Percentiles rank a stretch among this genome's conserved stretches.
Conservation (phyloP, 2,888 invertebrate genomes). For the Tubiluchus corallicola region DNA sequence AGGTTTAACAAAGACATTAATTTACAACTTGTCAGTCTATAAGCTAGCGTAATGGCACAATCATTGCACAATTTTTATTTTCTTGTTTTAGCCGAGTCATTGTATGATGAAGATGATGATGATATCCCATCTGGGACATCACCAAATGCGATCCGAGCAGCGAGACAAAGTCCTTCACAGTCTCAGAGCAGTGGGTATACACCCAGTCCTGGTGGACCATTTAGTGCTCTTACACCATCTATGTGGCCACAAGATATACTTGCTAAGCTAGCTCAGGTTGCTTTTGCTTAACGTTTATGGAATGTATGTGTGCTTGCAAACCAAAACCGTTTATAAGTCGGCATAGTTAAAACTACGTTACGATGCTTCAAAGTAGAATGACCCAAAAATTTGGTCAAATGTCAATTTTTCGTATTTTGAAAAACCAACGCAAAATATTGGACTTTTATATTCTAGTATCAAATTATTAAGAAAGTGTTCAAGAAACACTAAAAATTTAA, state of each 20-base stretch:
- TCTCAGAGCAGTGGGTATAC: slow-evolving; percentile 37
- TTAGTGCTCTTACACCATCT: slow-evolving; percentile 79
- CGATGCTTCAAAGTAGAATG: too few species aligned
- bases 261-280: slow-evolving; percentile 38
- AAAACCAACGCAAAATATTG: too few species aligned
- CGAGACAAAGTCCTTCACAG: slow-evolving; percentile 32
- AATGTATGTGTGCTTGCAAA: too few species aligned
- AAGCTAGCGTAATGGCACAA: slow-evolving; percentile 18
- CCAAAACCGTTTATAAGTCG: too few species aligned
- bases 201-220: slow-evolving; percentile 49
- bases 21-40: slow-evolving; percentile 19
- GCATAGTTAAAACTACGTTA: too few species aligned
- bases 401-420: too few species aligned
- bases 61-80: not conserved
- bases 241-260: slow-evolving; percentile 94
- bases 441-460: too few species aligned
- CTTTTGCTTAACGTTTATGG: not conserved
- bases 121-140: slow-evolving; percentile 13
- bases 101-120: slow-evolving; percentile 52
- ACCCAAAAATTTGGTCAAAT: too few species aligned
- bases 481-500: too few species aligned
- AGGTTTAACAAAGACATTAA: too few species aligned
- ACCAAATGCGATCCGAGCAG: slow-evolving; percentile 5
- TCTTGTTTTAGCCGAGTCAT: slow-evolving; percentile 26
- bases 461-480: too few species aligned